These are phyloP conservation scores for Zoanthus sociatus DNA, from an alignment of 92 coral and sea anemone genomes.

Conservation along the genomic window DNA sequence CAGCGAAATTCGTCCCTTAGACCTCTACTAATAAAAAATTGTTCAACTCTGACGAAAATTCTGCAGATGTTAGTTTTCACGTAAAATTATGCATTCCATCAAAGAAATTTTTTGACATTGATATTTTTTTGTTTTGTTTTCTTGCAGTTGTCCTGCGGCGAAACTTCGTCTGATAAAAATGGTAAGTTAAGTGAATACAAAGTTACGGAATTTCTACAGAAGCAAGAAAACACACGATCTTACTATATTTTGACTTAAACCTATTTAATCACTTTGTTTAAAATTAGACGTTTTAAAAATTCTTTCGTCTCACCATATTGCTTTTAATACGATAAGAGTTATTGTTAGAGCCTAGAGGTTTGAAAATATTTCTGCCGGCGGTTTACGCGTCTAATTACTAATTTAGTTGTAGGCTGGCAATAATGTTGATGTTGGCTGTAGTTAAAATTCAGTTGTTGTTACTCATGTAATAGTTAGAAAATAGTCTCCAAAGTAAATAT, in stretches of 20 bases:
- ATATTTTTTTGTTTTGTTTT: not conserved
- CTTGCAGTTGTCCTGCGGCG: slow-evolving; percentile 24
- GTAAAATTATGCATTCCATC: not conserved
- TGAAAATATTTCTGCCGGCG: too few species aligned
- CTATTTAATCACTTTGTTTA: not conserved
- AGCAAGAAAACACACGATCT: not conserved
- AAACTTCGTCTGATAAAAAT: not conserved
- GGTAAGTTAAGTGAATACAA: not conserved
- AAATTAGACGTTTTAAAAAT: too few species aligned
- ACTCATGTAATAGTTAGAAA: too few species aligned
- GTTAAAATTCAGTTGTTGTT: too few species aligned
- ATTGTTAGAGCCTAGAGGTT: too few species aligned
- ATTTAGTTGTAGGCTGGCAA: too few species aligned
- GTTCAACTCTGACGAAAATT: not conserved
- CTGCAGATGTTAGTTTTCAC: not conserved
- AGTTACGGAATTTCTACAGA: not conserved
- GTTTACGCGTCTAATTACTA: too few species aligned
- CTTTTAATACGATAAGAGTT: too few species aligned
- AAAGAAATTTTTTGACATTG: not conserved
- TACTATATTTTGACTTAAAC: not conserved
- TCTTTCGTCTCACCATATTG: too few species aligned
- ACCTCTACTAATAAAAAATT: not conserved
- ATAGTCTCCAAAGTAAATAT: too few species aligned
- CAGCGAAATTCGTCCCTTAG: slow-evolving; percentile 7
- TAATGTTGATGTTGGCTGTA: too few species aligned